A percentile compares a stretch with the other conserved stretches of the same genome.
Evolutionary conservation across 64 coral and sea anemone genomes (phyloP).

Genomic region (Montipora efflorescens): DNA sequence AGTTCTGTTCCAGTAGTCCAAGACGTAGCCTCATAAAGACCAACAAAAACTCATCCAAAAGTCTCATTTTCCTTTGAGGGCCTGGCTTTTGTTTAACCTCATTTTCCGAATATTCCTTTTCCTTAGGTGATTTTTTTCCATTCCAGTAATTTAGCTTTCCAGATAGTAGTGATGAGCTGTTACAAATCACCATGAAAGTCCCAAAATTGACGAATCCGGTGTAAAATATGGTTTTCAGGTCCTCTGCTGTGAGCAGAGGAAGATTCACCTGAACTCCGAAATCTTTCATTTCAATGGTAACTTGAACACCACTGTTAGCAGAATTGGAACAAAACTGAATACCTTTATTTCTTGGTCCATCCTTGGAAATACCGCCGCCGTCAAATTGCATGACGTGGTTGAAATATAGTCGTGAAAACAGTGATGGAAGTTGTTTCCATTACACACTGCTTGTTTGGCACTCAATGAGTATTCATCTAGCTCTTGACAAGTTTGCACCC

Average conservation of each 20-base stretch:
- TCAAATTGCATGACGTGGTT: neutral
- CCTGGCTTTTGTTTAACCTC: conserved; percentile 37
- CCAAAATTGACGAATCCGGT: conserved; percentile 73
- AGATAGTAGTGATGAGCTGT: conserved; percentile 29
- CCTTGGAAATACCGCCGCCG: neutral
- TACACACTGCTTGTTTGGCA: no score
- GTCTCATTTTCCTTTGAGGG: conserved; percentile 42
- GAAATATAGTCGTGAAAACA: conserved; percentile 33
- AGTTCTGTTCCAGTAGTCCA: conserved; percentile 63
- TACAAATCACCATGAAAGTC: conserved; percentile 64
- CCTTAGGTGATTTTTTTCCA: conserved; percentile 28
- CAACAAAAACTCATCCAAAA: conserved; percentile 51
- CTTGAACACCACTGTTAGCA: neutral
- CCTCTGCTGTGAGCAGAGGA: conserved; percentile 40
- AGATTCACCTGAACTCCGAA: conserved; percentile 57
- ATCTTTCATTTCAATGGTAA: conserved; percentile 36
- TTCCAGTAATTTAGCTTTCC: conserved; percentile 73
- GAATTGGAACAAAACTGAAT: conserved; percentile 22
- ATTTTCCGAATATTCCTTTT: conserved; percentile 38
- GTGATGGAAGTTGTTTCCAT: neutral
- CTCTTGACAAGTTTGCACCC: no score
- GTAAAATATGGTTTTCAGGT: conserved; percentile 65
- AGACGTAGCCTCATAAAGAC: conserved; percentile 60
- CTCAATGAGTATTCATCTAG: no score
- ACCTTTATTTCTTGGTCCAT: conserved; percentile 23